Percentiles rank a stretch among this genome's conserved stretches.
Evolutionary conservation across 2,113 vertebrate genomes (phyloP).

Genomic region (Cyprichromis sp.): DNA sequence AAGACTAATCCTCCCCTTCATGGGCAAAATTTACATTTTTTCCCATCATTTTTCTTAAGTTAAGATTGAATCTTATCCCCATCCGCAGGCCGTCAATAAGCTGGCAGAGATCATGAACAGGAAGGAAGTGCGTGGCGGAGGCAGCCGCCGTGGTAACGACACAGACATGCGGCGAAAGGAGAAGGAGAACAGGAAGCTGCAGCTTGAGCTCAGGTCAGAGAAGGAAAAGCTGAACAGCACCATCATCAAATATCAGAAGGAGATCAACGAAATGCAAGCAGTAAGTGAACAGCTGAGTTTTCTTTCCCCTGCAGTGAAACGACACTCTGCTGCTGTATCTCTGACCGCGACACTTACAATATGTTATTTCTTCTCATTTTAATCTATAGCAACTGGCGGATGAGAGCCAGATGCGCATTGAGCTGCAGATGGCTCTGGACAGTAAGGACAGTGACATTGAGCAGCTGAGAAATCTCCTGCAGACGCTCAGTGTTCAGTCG

Average conservation of each 20-base stretch:
- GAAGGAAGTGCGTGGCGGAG: slow-evolving; percentile 76
- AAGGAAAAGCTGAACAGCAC: slow-evolving; percentile 91
- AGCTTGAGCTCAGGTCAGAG: slow-evolving; percentile 93
- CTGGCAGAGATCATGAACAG: slow-evolving; percentile 98
- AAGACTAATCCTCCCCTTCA: not conserved
- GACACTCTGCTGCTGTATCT: not conserved
- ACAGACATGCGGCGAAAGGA: slow-evolving; percentile 93
- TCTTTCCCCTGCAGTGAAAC: not conserved
- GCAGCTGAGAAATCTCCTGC: slow-evolving; percentile 88
- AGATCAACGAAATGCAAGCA: slow-evolving; percentile 96
- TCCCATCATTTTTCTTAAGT: not conserved
- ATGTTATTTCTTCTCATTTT: not conserved
- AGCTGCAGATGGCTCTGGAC: slow-evolving; percentile 97
- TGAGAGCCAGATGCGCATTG: slow-evolving; percentile 90
- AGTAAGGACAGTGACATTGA: slow-evolving; percentile 99
- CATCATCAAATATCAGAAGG: slow-evolving; percentile 96
- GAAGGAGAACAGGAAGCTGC: slow-evolving; percentile 96
- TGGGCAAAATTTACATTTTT: not conserved
- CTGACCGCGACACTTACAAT: not conserved
- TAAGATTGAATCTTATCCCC: not conserved
- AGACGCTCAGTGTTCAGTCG: slow-evolving; percentile 82
- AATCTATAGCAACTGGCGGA: slow-evolving; percentile 87
- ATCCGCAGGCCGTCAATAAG: slow-evolving; percentile 88
- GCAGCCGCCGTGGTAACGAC: slow-evolving; percentile 90
- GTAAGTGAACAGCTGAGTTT: slow-evolving; percentile 66